A percentile compares a stretch with the other conserved stretches of the same genome.
These are phyloP conservation scores for Papilio demoleus DNA, from an alignment of 2,888 invertebrate species.

Conservation along the genomic window DNA sequence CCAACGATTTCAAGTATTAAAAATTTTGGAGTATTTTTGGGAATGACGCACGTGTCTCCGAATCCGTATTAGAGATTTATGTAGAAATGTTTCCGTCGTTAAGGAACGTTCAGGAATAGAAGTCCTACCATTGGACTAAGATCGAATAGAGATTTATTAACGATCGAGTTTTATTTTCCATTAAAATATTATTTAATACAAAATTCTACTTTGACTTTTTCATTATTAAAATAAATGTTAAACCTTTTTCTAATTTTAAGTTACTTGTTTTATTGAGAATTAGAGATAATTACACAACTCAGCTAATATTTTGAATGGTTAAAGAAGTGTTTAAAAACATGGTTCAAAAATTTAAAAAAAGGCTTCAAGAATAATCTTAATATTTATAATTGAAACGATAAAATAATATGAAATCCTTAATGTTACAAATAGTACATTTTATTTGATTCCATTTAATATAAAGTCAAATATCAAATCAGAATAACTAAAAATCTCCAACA, in stretches of 20 bases:
- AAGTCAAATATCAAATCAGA: not conserved
- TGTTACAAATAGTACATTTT: too few species aligned
- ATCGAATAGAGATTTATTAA: too few species aligned
- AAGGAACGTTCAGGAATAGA: not conserved
- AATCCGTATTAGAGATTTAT: not conserved
- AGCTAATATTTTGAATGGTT: conserved; percentile 56
- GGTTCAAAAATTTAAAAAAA: conserved; percentile 36
- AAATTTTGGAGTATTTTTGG: not conserved
- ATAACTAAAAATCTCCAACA: not conserved
- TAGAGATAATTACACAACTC: conserved; percentile 58
- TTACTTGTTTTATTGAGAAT: too few species aligned
- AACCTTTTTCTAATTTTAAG: too few species aligned
- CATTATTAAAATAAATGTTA: too few species aligned
- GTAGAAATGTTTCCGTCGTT: not conserved
- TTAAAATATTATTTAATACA: not conserved
- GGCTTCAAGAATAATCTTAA: not conserved
- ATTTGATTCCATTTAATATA: not conserved
- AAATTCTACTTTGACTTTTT: not conserved
- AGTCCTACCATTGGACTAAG: not conserved
- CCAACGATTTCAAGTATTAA: not conserved
- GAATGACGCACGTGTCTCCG: not conserved
- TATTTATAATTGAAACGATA: not conserved
- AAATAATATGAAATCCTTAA: too few species aligned
- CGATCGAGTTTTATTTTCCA: not conserved
- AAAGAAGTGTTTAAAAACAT: too few species aligned